Conservation (phyloP, 2,888 invertebrate genomes). For the Drosophila kanekoi region DNA sequence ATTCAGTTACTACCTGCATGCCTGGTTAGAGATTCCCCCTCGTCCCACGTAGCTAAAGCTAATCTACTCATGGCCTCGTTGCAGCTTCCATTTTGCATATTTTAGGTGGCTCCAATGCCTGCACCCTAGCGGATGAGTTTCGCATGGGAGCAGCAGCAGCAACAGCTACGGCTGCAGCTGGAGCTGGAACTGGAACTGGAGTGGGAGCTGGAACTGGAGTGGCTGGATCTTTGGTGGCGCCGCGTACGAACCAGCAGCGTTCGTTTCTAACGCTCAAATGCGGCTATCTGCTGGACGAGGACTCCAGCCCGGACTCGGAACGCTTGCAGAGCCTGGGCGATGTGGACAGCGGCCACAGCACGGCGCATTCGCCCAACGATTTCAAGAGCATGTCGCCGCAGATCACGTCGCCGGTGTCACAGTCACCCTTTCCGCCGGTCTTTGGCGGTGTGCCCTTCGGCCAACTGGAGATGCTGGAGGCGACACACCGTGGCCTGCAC, state of each 20-base stretch:
- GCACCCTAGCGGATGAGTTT: constrained; percentile 85
- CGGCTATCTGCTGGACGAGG: constrained; percentile 91
- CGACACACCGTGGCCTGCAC: constrained; percentile 97
- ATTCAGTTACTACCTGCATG: constrained; percentile 12
- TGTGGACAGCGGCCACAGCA: constrained; percentile 96
- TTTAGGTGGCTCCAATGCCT: constrained; percentile 75
- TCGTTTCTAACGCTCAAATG: constrained; percentile 90
- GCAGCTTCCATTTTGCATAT: constrained; percentile 88
- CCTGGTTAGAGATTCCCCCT: background rate
- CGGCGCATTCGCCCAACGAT: constrained; percentile 95
- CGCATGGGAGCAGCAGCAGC: constrained; percentile 84
- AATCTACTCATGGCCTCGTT: constrained; percentile 79
- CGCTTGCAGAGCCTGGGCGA: constrained; percentile 90
- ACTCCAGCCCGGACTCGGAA: constrained; percentile 95
- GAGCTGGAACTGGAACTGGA: constrained; percentile 63
- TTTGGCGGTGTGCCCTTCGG: constrained; percentile 92
- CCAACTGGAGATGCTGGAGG: constrained; percentile 94
- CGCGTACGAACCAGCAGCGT: constrained; percentile 79
- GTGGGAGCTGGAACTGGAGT: constrained; percentile 50
- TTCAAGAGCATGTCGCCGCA: constrained; percentile 93
- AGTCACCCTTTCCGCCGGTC: constrained; percentile 88
- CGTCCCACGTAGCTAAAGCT: constrained; percentile 59
- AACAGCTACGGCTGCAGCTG: constrained; percentile 46
- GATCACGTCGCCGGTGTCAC: constrained; percentile 87
- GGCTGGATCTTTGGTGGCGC: constrained; percentile 19